These are phyloP conservation scores for Mellilla xanthometata DNA, from an alignment of 2,888 invertebrate species.

Conservation along the genomic window DNA sequence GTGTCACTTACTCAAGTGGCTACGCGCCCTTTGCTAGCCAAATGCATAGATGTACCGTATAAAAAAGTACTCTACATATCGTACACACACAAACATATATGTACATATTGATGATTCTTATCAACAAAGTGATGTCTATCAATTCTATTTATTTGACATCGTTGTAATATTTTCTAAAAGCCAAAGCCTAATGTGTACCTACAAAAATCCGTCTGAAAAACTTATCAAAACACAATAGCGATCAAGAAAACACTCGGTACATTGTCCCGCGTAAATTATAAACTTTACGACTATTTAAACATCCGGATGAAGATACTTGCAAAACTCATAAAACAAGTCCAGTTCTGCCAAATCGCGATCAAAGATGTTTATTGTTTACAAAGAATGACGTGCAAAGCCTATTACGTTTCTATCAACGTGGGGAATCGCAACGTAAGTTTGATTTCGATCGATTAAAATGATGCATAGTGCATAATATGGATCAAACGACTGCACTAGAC, in stretches of 20 bases:
- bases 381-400: conserved; percentile 21
- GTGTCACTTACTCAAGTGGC: too few species aligned
- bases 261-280: conserved; percentile 27
- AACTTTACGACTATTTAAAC: conserved; percentile 30
- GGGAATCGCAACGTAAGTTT: conserved; percentile 18
- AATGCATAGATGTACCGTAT: too few species aligned
- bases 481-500: background rate
- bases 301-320: conserved; percentile 29
- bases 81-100: too few species aligned
- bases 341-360: conserved; percentile 27
- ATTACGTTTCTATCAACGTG: conserved; percentile 24
- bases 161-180: too few species aligned
- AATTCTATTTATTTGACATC: too few species aligned
- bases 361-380: conserved; percentile 31
- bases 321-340: conserved; percentile 23
- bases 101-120: too few species aligned
- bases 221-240: conserved; percentile 10
- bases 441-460: conserved; percentile 19
- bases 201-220: too few species aligned
- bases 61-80: too few species aligned
- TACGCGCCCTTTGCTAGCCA: too few species aligned
- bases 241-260: conserved; percentile 19
- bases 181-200: too few species aligned
- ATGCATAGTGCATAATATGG: conserved; percentile 7
- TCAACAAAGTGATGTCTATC: too few species aligned